A percentile compares a stretch with the other conserved stretches of the same genome.
These are phyloP conservation scores for Ictalurus punctatus DNA, from an alignment of 2,113 vertebrate species.

Conservation along the genomic window DNA sequence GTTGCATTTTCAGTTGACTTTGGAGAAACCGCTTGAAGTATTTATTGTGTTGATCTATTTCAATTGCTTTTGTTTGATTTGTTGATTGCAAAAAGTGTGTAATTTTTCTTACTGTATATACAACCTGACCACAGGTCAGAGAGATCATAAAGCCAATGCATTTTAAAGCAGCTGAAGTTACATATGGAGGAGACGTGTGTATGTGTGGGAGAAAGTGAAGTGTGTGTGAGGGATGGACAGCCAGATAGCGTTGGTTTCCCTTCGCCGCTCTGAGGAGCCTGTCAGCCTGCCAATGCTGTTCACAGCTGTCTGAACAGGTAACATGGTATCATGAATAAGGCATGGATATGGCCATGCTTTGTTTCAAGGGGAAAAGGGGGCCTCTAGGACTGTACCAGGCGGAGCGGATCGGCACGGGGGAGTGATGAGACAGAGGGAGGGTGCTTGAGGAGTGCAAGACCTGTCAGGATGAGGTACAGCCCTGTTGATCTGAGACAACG, in stretches of 20 bases:
- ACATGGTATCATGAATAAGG: constrained; percentile 39
- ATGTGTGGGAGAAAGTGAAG: neutral
- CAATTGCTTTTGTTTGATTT: too few species aligned
- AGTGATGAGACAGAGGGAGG: constrained; percentile 36
- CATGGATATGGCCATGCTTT: constrained; percentile 22
- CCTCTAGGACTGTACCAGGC: constrained; percentile 53
- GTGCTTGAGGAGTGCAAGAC: constrained; percentile 47
- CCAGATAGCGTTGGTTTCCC: neutral
- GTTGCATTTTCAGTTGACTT: too few species aligned
- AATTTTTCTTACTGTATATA: neutral
- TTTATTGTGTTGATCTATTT: too few species aligned
- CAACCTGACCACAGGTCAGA: constrained; percentile 44
- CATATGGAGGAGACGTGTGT: neutral
- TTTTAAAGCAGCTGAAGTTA: constrained; percentile 34
- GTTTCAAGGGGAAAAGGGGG: constrained; percentile 17
- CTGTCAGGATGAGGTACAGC: constrained; percentile 59
- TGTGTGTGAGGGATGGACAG: neutral
- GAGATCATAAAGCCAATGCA: constrained; percentile 45
- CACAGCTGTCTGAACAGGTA: constrained; percentile 32
- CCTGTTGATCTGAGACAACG: constrained; percentile 57
- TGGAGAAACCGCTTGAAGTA: too few species aligned
- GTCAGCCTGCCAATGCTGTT: constrained; percentile 11
- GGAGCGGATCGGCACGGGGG: constrained; percentile 45
- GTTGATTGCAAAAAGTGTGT: too few species aligned
- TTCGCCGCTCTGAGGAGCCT: constrained; percentile 10